Percentiles rank a stretch among this genome's conserved stretches.
Conservation (phyloP, 1,140 invertebrate species). For the Amyelois transitella region DNA sequence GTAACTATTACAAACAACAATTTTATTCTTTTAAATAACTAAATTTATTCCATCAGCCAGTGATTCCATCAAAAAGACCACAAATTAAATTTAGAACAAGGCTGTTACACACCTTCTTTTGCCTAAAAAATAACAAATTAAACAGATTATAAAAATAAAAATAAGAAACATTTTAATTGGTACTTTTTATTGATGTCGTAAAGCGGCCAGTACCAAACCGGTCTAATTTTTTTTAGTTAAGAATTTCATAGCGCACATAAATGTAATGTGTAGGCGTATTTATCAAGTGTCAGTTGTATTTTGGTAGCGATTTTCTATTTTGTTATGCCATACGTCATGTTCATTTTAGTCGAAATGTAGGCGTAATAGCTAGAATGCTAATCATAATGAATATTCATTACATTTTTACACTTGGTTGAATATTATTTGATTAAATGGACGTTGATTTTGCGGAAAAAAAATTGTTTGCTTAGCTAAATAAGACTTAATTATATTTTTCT, state of each 20-base stretch:
- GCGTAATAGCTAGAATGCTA: conserved; percentile 8
- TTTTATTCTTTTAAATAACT: no score
- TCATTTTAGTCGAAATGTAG: conserved; percentile 3
- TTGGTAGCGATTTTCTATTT: neutral
- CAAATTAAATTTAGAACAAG: no score
- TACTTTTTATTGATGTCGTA: neutral
- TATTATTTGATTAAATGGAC: neutral
- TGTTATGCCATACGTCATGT: conserved; percentile 13
- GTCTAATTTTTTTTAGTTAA: neutral
- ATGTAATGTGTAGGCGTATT: neutral
- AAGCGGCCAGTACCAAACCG: neutral
- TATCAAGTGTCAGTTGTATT: neutral
- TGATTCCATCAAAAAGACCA: no score
- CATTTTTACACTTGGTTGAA: neutral
- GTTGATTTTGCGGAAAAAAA: neutral
- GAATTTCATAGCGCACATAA: neutral
- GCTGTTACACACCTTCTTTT: neutral
- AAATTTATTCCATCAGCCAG: no score
- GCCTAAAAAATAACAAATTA: neutral
- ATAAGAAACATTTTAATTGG: neutral
- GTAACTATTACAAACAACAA: no score
- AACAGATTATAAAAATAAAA: neutral
- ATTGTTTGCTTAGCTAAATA: no score
- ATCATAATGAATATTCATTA: conserved; percentile 1
- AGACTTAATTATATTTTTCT: neutral